Conservation (phyloP, 2,113 vertebrate genomes). For the Fukomys damarensis region DNA sequence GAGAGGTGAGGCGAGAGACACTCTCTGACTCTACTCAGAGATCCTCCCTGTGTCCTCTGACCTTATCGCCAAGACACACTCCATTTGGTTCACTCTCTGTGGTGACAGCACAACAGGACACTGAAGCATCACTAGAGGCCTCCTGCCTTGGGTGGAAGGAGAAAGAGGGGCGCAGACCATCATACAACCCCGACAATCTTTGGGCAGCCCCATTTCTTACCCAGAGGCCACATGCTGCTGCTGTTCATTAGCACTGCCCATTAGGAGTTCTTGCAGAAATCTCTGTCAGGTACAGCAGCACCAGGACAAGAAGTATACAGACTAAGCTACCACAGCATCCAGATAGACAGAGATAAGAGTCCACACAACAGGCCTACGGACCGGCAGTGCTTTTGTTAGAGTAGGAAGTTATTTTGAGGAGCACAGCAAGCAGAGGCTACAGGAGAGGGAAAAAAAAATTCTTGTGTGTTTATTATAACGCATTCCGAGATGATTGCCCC, state of each 20-base stretch:
- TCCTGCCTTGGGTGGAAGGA: background rate
- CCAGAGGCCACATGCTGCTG: background rate
- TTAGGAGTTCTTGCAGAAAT: background rate
- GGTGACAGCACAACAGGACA: background rate
- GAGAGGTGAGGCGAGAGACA: background rate
- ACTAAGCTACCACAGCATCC: background rate
- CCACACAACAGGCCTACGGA: background rate
- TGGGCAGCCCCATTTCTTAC: background rate
- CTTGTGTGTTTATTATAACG: slow-evolving; percentile 52
- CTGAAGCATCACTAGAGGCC: fast-evolving
- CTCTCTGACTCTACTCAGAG: background rate
- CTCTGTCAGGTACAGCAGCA: background rate
- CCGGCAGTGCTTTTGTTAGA: background rate
- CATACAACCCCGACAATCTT: background rate
- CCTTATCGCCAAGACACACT: background rate
- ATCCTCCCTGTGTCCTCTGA: background rate
- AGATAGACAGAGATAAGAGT: background rate
- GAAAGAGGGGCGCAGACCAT: background rate
- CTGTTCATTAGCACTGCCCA: fast-evolving
- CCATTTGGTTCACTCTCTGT: background rate
- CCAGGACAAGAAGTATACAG: background rate
- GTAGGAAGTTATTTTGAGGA: slow-evolving; percentile 48
- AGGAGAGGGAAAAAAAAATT: background rate
- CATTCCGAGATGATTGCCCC: slow-evolving; percentile 20
- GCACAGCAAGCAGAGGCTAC: background rate